Evolutionary conservation across 1,140 invertebrate genomes (phyloP).

Genomic region (Drosophila subpulchrella): DNA sequence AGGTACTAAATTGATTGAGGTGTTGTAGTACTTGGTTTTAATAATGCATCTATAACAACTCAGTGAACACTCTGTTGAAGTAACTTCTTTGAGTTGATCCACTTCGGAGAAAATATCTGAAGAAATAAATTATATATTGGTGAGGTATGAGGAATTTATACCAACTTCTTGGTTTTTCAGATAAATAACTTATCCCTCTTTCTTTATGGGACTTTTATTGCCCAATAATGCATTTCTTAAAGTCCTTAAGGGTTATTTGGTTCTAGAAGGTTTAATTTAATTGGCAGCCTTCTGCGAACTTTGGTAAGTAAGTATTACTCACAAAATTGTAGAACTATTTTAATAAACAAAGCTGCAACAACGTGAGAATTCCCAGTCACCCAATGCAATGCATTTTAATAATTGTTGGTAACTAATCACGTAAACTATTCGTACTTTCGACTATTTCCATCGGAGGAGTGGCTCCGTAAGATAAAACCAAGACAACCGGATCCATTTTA

Average conservation of each 20-base stretch:
- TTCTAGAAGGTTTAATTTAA: background rate
- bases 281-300: background rate
- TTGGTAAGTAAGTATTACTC: background rate
- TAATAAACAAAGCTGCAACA: background rate
- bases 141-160: no score
- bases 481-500: conserved; percentile 53
- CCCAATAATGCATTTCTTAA: no score
- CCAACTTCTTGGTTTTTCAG: no score
- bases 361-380: background rate
- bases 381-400: no score
- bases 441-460: conserved; percentile 40
- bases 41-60: conserved; percentile 51
- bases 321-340: background rate
- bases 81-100: conserved; percentile 33
- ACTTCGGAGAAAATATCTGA: conserved; percentile 54
- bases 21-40: conserved; percentile 58
- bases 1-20: conserved; percentile 48
- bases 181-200: no score
- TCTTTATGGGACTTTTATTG: background rate
- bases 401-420: background rate
- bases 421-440: conserved; percentile 37
- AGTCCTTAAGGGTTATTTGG: no score
- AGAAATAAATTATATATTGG: background rate
- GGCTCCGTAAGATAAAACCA: conserved; percentile 52
- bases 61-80: conserved; percentile 15